Base-by-base conservation (phyloP, 2,113 vertebrate species). In the Benitochromis conjunctus region DNA sequence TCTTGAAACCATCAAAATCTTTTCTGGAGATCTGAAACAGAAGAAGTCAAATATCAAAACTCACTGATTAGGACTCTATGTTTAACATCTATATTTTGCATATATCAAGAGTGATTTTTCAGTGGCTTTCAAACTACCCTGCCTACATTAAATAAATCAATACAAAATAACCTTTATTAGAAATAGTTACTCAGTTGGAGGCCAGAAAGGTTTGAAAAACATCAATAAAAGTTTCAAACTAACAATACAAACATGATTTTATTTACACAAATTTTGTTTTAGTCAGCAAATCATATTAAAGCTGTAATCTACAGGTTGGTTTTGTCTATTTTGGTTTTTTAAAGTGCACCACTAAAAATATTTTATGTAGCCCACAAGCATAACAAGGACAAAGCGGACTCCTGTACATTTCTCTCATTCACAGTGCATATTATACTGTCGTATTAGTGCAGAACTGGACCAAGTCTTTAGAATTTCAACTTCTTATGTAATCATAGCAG, bases 1-100 rank as follows among this genome's bases (percentile, higher is more conserved):
- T 97, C 95, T 97, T 97, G 95, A 99, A 99, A 90, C 98, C 98
- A 86, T 97, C 97, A 57, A 99, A 97, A 82, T 99, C 98, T 84
- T 99, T 99, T 87, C 97, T 97, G 90, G 97, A 96, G 86, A 97
- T 96, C 99, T 99, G 92, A 24, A 92, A 95, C 1, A 55, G 11
- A 88, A 71, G 5, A 9, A 74, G 46, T 3, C 8, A 29, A 76
- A 54, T 9, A 1, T 79, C 51, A 84, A 74, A 74, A 74, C 24
- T 31, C 43, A 74, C 24, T 29, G 21, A 71, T 71, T 46, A 71
- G 1, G 1, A 71, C 46, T 48, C 41, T 29, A 0, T 8, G 69
- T 3, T 74, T 0, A 11, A 29, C 1, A 3, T 48, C 14, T 10
- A 4, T 19, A 29, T 51, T 2, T 48, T 46, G 5, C 21, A 46